Conservation (phyloP, 1,140 invertebrate genomes). For the Helicoverpa armigera region DNA sequence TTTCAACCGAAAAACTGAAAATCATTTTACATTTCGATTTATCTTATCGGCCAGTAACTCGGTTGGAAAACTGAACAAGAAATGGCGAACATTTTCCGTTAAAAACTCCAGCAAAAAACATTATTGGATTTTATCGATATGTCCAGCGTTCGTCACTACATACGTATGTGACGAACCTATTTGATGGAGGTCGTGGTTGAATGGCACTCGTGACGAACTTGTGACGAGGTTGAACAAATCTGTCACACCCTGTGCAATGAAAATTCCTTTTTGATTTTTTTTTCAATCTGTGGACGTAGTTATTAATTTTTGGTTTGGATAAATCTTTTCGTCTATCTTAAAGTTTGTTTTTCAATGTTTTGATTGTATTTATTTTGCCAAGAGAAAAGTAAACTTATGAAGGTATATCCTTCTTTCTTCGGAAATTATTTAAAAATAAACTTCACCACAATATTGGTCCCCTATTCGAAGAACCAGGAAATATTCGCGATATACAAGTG, state of each 20-base stretch:
- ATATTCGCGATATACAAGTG: not conserved
- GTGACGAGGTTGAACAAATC: no score
- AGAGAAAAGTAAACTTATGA: no score
- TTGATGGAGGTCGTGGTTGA: not conserved
- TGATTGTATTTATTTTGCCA: no score
- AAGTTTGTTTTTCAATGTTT: no score
- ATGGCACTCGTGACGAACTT: no score
- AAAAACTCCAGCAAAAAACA: not conserved
- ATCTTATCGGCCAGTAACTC: conserved; percentile 3
- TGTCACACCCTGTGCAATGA: no score
- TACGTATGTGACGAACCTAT: not conserved
- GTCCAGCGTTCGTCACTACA: not conserved
- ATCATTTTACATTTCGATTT: conserved; percentile 2
- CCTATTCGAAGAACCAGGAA: not conserved
- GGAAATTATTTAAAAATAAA: no score
- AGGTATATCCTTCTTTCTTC: no score
- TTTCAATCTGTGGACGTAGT: no score
- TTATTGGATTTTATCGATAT: not conserved
- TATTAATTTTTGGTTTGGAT: no score
- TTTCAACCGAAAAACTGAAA: not conserved
- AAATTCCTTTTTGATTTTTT: no score
- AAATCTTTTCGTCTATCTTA: no score
- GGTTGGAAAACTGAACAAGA: not conserved
- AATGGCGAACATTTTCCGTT: not conserved
- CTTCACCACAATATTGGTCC: not conserved